These are phyloP conservation scores for Rhabdophis nuchalis DNA, from an alignment of 2,797 vertebrate species.

Conservation along the genomic window DNA sequence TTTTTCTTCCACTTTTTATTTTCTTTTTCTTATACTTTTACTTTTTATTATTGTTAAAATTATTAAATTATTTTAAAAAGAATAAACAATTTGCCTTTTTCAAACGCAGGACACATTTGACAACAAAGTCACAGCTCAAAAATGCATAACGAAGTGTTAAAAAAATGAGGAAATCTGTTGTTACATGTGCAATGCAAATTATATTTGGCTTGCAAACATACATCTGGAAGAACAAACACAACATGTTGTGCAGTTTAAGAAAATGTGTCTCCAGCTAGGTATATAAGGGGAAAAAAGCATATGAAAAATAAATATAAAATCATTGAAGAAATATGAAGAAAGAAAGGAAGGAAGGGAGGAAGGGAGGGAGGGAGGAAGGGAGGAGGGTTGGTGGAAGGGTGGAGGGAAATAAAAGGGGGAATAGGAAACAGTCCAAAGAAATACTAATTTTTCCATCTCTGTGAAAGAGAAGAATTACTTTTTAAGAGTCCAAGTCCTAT, in stretches of 20 bases:
- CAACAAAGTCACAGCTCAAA: background rate
- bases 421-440: background rate
- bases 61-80: background rate
- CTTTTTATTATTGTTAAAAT: background rate
- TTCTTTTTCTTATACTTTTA: background rate
- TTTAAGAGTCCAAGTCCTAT: background rate
- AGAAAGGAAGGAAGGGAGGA: too few species aligned
- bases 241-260: background rate
- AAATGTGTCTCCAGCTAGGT: background rate
- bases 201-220: background rate
- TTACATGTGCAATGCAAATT: background rate
- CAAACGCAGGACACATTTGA: background rate
- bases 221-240: background rate
- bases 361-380: too few species aligned
- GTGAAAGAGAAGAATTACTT: background rate
- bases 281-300: background rate
- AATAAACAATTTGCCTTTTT: background rate
- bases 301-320: background rate
- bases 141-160: background rate
- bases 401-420: background rate
- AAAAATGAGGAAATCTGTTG: background rate
- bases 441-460: background rate
- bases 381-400: too few species aligned
- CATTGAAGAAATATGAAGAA: background rate
- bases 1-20: background rate